A percentile compares a stretch with the other conserved stretches of the same genome.
These are phyloP conservation scores for Clunio marinus DNA, from an alignment of 2,888 invertebrate genomes.

Conservation along the genomic window DNA sequence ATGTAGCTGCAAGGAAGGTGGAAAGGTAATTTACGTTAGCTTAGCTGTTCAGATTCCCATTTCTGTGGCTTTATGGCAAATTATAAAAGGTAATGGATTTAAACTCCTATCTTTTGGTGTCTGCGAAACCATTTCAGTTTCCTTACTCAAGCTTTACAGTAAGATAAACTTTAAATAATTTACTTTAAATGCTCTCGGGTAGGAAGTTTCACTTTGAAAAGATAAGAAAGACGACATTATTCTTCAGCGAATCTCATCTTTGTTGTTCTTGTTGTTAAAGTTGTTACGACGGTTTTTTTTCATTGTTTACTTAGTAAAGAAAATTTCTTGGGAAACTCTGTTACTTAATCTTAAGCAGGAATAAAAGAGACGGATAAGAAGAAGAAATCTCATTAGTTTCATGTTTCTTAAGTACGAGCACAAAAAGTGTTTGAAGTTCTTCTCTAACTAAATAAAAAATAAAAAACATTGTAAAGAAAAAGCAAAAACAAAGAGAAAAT, in stretches of 20 bases:
- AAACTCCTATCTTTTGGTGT: neutral
- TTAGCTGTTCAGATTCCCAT: neutral
- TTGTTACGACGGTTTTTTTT: neutral
- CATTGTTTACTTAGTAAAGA: slow-evolving; percentile 14
- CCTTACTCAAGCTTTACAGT: neutral
- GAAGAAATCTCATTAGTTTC: slow-evolving; percentile 21
- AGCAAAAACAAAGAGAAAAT: neutral
- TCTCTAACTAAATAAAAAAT: too few relatives aligned
- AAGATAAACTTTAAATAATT: neutral
- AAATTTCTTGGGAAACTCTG: slow-evolving; percentile 22
- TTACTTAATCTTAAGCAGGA: slow-evolving; percentile 4
- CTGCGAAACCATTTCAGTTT: neutral
- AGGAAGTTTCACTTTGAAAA: neutral
- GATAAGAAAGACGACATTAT: too few relatives aligned
- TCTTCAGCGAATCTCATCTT: too few relatives aligned
- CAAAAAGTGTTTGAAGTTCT: neutral
- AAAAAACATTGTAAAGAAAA: neutral
- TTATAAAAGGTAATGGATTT: slow-evolving; percentile 8
- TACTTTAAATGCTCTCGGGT: neutral
- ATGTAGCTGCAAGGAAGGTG: neutral
- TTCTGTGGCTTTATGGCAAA: neutral
- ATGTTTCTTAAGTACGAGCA: too few relatives aligned
- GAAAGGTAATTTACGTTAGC: neutral
- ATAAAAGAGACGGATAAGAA: too few relatives aligned
- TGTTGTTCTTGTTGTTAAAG: neutral